Evolutionary conservation across 1,140 invertebrate species (phyloP).

Genomic region (Papilio xuthus): DNA sequence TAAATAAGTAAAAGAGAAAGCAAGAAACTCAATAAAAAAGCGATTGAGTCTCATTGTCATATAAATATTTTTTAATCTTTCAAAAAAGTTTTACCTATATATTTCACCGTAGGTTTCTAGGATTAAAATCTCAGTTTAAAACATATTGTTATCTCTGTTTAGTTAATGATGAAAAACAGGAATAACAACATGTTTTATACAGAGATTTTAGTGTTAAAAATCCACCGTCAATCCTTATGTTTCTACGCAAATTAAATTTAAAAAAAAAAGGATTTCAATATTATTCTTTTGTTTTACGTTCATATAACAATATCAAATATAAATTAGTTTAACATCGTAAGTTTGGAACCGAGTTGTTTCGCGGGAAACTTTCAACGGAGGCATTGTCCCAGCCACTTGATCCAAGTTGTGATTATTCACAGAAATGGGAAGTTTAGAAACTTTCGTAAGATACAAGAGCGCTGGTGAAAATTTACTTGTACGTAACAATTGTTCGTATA

Average conservation of each 20-base stretch:
- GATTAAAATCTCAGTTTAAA: too few relatives aligned
- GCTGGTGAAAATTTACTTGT: slow-evolving; percentile 7
- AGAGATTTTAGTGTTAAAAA: too few relatives aligned
- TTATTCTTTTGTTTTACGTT: background rate
- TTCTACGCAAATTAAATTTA: too few relatives aligned
- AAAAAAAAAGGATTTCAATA: background rate
- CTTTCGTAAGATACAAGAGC: slow-evolving; percentile 7
- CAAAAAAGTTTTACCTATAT: too few relatives aligned
- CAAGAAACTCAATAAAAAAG: too few relatives aligned
- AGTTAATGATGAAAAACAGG: too few relatives aligned
- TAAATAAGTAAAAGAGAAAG: background rate
- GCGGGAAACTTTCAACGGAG: background rate
- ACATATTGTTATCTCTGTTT: too few relatives aligned
- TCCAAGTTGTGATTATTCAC: slow-evolving; percentile 24
- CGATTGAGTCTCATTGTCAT: too few relatives aligned
- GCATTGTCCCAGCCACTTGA: slow-evolving; percentile 17
- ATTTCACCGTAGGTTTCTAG: too few relatives aligned
- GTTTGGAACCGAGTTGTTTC: background rate
- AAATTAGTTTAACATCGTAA: slow-evolving; percentile 2
- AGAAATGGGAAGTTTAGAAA: slow-evolving; percentile 16
- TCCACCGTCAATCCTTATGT: too few relatives aligned
- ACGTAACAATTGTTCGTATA: slow-evolving; percentile 15
- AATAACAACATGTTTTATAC: too few relatives aligned
- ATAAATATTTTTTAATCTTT: too few relatives aligned
- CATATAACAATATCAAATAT: background rate